Percentiles rank a stretch among this genome's conserved stretches.
Conservation (phyloP, 1,140 invertebrate genomes). For the Pantala flavescens region DNA sequence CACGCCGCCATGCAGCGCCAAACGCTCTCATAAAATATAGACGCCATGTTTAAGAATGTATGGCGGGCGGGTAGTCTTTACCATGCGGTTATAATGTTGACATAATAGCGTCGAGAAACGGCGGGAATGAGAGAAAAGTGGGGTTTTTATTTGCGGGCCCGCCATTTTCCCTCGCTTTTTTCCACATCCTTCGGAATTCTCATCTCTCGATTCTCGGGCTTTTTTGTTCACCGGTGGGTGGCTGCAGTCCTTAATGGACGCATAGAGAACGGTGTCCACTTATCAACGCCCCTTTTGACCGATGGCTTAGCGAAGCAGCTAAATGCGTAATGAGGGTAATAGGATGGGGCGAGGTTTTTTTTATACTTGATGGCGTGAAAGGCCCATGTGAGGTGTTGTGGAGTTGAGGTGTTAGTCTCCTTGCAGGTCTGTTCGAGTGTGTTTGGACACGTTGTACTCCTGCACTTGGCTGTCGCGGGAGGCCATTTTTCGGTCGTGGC, state of each 20-base stretch:
- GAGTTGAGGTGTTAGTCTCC: too few species aligned
- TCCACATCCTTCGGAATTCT: not conserved
- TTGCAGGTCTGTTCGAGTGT: too few species aligned
- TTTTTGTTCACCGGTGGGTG: too few species aligned
- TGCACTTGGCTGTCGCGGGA: too few species aligned
- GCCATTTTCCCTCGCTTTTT: not conserved
- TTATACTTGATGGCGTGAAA: not conserved
- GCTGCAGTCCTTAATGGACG: too few species aligned
- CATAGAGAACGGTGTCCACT: not conserved
- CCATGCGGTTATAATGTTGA: constrained; percentile 9
- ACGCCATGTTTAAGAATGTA: constrained; percentile 9
- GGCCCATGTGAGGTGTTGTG: not conserved
- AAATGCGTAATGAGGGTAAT: constrained; percentile 9
- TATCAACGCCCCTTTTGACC: not conserved
- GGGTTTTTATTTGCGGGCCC: not conserved
- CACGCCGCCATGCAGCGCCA: not conserved
- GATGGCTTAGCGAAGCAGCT: not conserved
- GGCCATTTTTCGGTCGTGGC: too few species aligned
- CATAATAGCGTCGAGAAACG: constrained; percentile 5
- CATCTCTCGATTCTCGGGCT: too few species aligned
- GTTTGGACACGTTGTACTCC: too few species aligned
- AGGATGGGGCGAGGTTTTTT: not conserved
- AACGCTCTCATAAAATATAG: constrained; percentile 10
- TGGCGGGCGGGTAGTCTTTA: not conserved
- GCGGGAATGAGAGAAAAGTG: not conserved